Evolutionary conservation across 1,140 invertebrate genomes (phyloP).

Genomic region (Macrosteles quadrilineatus): DNA sequence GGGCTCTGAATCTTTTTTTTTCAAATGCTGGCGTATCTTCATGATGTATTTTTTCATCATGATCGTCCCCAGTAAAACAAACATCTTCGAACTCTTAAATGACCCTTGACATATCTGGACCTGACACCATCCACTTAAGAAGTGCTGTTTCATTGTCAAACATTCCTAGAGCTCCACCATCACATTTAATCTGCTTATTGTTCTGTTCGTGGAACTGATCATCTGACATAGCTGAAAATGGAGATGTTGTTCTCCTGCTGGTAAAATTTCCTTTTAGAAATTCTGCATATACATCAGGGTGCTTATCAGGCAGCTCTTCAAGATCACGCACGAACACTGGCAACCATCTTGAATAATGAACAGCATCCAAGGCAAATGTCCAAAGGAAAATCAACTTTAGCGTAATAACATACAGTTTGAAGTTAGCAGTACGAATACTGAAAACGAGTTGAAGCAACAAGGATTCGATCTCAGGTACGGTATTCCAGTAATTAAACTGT

Average conservation of each 20-base stretch:
- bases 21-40: background rate
- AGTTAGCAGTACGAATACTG: slow-evolving; percentile 24
- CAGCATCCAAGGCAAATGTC: slow-evolving; percentile 26
- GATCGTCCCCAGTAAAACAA: background rate
- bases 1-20: no score
- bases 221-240: slow-evolving; percentile 28
- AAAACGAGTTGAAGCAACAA: slow-evolving; percentile 27
- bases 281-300: slow-evolving; percentile 23
- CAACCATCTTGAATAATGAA: slow-evolving; percentile 25
- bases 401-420: slow-evolving; percentile 22
- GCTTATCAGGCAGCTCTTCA: slow-evolving; percentile 20
- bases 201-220: slow-evolving; percentile 26
- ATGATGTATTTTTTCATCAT: background rate
- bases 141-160: slow-evolving; percentile 8
- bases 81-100: background rate
- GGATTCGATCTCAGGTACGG: slow-evolving; percentile 18
- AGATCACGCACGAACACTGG: background rate
- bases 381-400: slow-evolving; percentile 16
- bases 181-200: slow-evolving; percentile 14
- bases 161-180: slow-evolving; percentile 19
- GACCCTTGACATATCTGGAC: background rate
- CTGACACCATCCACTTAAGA: slow-evolving; percentile 20
- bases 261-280: slow-evolving; percentile 28
- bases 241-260: slow-evolving; percentile 16
- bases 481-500: no score